Percentiles rank a stretch among this genome's conserved stretches.
These are phyloP conservation scores for Yponomeuta cagnagella DNA, from an alignment of 2,888 invertebrate genomes.

Conservation along the genomic window DNA sequence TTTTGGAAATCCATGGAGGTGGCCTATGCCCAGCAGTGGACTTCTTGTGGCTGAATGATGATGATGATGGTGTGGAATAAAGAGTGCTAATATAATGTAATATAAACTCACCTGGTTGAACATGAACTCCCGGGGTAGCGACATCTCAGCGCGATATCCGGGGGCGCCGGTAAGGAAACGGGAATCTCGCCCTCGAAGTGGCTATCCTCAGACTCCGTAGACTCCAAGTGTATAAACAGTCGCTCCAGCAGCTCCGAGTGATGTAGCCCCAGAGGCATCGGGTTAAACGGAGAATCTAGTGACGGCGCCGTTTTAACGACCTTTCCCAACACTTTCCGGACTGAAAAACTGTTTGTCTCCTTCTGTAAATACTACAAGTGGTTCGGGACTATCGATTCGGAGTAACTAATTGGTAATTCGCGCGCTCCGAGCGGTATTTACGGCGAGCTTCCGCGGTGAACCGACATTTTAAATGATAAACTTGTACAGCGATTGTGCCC, in stretches of 20 bases:
- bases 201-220: constrained; percentile 60
- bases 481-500: constrained; percentile 1
- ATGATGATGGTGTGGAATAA: no score
- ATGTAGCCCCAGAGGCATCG: constrained; percentile 57
- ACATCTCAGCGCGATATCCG: constrained; percentile 60
- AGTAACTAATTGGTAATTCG: not conserved
- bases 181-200: constrained; percentile 44
- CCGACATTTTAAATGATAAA: not conserved
- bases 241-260: constrained; percentile 41
- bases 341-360: not conserved
- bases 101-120: constrained; percentile 69
- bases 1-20: no score
- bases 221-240: constrained; percentile 41
- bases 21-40: not conserved
- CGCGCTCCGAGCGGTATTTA: constrained; percentile 18
- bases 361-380: not conserved
- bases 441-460: not conserved
- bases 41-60: no score
- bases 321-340: constrained; percentile 31
- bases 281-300: constrained; percentile 39
- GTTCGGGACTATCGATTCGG: not conserved
- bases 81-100: no score
- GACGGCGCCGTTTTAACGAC: constrained; percentile 52
- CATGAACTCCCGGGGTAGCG: constrained; percentile 77
- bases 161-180: constrained; percentile 56